Conservation (phyloP, 1,140 invertebrate species). For the Drosophila serrata region DNA sequence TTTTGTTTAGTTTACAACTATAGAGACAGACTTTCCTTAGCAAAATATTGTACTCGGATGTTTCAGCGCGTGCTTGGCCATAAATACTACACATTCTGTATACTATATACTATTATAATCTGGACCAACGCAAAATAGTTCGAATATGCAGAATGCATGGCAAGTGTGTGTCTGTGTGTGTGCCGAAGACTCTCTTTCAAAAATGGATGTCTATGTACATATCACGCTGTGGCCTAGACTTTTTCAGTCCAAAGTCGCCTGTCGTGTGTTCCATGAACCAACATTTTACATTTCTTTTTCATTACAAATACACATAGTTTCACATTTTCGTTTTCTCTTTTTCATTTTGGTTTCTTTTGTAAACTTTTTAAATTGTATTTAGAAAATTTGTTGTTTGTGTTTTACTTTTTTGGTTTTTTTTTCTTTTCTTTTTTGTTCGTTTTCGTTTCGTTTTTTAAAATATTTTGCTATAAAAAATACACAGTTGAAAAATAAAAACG, state of each 20-base stretch:
- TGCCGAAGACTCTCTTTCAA: conserved; percentile 55
- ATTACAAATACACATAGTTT: conserved; percentile 70
- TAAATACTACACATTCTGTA: conserved; percentile 22
- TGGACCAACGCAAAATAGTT: conserved; percentile 49
- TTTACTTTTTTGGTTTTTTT: conserved; percentile 30
- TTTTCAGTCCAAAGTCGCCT: conserved; percentile 63
- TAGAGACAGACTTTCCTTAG: conserved; percentile 72
- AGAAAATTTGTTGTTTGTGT: conserved; percentile 55
- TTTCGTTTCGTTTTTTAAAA: conserved; percentile 64
- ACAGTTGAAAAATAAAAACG: conserved; percentile 81
- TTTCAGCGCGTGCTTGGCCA: conserved; percentile 69
- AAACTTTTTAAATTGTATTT: conserved; percentile 66
- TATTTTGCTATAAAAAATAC: conserved; percentile 79
- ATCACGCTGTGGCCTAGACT: conserved; percentile 74
- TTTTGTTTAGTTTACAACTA: conserved; percentile 36
- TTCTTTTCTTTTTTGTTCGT: conserved; percentile 46
- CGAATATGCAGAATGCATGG: conserved; percentile 43
- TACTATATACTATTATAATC: conserved; percentile 14
- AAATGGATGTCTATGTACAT: conserved; percentile 68
- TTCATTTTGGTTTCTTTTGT: conserved; percentile 26
- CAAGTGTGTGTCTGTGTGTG: not conserved
- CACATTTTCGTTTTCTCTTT: conserved; percentile 34
- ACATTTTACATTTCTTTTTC: conserved; percentile 57
- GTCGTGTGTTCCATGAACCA: conserved; percentile 59
- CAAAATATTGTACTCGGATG: conserved; percentile 75